Conservation (phyloP, 2,113 vertebrate genomes). For the Engraulis encrasicolus region DNA sequence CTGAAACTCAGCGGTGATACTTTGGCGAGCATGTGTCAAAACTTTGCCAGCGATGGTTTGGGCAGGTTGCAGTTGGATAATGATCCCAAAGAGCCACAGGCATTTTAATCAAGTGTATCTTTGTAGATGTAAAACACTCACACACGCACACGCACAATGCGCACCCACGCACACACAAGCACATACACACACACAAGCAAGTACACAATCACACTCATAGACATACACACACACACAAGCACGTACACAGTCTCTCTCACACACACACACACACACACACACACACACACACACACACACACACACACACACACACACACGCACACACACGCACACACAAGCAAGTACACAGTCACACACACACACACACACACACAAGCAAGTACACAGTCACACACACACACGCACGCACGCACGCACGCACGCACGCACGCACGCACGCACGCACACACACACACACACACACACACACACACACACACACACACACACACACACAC, state of each 20-base stretch:
- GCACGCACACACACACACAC: not conserved
- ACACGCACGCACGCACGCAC: not conserved
- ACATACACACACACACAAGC: not conserved
- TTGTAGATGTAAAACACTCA: conserved; percentile 26
- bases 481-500: too few relatives aligned
- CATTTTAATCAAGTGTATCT: conserved; percentile 48
- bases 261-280: not conserved
- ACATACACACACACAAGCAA: conserved; percentile 1
- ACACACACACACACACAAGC: not conserved
- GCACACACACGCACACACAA: conserved; percentile 21
- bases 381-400: not conserved
- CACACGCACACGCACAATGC: too few relatives aligned
- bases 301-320: not conserved
- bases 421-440: not conserved
- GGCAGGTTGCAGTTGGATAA: conserved; percentile 46
- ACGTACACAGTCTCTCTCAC: not conserved
- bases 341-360: not conserved
- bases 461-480: conserved; percentile 8
- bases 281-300: conserved; percentile 1
- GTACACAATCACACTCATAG: conserved; percentile 8
- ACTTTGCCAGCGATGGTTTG: not conserved
- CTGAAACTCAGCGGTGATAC: conserved; percentile 18
- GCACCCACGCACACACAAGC: not conserved
- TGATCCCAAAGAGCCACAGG: conserved; percentile 36
- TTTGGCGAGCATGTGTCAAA: not conserved